Conservation (phyloP, 2,888 invertebrate genomes). For the Julus scandinavius region DNA sequence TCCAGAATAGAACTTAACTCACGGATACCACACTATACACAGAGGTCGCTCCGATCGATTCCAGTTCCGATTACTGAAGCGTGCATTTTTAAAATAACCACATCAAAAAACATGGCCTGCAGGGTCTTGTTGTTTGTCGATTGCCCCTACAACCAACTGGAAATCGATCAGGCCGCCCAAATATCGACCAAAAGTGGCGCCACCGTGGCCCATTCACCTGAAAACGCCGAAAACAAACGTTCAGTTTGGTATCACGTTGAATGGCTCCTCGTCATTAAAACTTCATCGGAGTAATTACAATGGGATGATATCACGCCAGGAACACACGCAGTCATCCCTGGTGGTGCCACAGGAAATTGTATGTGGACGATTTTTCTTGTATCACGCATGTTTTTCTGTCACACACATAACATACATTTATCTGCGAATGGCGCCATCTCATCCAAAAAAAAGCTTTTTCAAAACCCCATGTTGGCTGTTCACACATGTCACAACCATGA, state of each 20-base stretch:
- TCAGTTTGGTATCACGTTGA: neutral
- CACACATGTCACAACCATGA: no score
- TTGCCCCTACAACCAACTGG: neutral
- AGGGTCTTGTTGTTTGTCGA: neutral
- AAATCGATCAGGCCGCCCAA: neutral
- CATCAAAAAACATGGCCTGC: neutral
- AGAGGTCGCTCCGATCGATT: slow-evolving; percentile 17
- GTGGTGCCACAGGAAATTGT: neutral
- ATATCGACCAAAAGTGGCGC: slow-evolving; percentile 28
- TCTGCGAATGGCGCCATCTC: neutral
- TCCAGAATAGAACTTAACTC: no score
- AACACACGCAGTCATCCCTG: slow-evolving; percentile 7
- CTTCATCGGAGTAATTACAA: neutral
- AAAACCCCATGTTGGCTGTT: no score
- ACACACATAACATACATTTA: neutral
- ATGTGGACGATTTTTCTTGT: neutral
- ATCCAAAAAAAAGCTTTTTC: no score
- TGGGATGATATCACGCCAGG: slow-evolving; percentile 23
- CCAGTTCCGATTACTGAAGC: neutral
- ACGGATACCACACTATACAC: neutral
- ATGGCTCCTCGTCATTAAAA: neutral
- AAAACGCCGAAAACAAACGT: neutral
- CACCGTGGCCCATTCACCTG: neutral
- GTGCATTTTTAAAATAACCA: neutral
- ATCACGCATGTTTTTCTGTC: neutral